Conservation (phyloP, 2,888 invertebrate species). For the Eulithis testata region DNA sequence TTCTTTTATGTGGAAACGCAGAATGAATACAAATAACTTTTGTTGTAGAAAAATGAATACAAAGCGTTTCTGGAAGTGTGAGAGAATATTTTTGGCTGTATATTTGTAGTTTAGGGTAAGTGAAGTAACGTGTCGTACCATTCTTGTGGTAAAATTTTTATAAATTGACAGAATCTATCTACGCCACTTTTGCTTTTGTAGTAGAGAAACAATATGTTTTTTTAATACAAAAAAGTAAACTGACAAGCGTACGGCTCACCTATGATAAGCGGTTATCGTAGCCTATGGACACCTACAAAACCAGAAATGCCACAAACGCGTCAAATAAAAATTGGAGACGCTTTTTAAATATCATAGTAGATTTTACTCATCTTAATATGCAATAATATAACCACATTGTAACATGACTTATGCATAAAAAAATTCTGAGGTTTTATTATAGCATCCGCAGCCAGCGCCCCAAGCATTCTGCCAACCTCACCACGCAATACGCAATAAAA, state of each 20-base stretch:
- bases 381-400: constrained; percentile 49
- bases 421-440: constrained; percentile 60
- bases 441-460: constrained; percentile 52
- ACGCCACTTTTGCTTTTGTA: not conserved
- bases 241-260: no score
- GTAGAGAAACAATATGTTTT: not conserved
- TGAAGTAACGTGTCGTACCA: constrained; percentile 15
- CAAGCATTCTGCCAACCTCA: constrained; percentile 57
- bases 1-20: constrained; percentile 42
- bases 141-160: constrained; percentile 13
- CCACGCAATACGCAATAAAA: constrained; percentile 72
- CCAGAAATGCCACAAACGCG: no score
- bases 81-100: constrained; percentile 28
- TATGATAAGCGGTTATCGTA: no score
- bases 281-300: no score
- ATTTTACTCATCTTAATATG: constrained; percentile 44
- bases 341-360: no score
- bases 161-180: constrained; percentile 14
- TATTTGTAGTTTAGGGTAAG: constrained; percentile 29
- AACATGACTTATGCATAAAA: constrained; percentile 53
- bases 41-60: constrained; percentile 41
- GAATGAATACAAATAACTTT: constrained; percentile 44
- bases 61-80: constrained; percentile 32
- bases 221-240: no score
- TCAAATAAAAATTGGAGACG: no score